phyloP scores from a whole-genome alignment of 1,140 invertebrate species.

The Stenopsyche tienmushanensis region DNA sequence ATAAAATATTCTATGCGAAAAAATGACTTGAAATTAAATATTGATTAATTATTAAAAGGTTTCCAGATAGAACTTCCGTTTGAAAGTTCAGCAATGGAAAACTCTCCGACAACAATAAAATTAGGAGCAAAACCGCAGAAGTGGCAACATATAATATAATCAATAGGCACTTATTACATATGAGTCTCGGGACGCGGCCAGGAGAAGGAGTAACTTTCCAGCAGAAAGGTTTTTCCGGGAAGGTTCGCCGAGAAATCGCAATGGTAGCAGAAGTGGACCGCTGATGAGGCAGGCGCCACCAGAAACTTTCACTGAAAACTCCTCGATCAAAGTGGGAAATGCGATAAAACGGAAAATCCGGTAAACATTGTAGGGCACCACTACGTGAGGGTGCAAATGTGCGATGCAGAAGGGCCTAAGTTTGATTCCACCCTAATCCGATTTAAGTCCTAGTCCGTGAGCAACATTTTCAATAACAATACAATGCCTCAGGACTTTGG shows the following conservation, averaged over 20 bases:
- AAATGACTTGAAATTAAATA: too few species aligned
- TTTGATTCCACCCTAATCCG: background rate
- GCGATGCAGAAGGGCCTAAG: background rate
- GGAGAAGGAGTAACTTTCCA: constrained; percentile 6
- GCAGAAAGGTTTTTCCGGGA: constrained; percentile 12
- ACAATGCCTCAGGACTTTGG: constrained; percentile 2
- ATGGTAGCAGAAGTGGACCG: constrained; percentile 1
- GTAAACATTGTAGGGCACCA: constrained; percentile 1
- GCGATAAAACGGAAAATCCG: constrained; percentile 17
- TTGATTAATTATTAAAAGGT: too few species aligned
- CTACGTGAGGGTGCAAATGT: background rate
- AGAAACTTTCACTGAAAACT: constrained; percentile 2
- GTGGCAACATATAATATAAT: constrained; percentile 2
- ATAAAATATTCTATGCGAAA: too few species aligned
- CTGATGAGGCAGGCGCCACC: constrained; percentile 8
- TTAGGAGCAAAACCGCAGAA: background rate
- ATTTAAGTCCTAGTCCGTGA: constrained; percentile 1
- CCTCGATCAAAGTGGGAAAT: background rate
- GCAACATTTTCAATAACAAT: background rate
- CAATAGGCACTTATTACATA: constrained; percentile 15
- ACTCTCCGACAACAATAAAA: background rate
- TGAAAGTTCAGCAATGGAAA: too few species aligned
- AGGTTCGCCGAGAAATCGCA: background rate
- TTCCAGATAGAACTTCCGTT: too few species aligned
- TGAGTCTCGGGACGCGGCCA: background rate